Conservation (phyloP, 2,113 vertebrate genomes). For the Periophthalmus modestus region DNA sequence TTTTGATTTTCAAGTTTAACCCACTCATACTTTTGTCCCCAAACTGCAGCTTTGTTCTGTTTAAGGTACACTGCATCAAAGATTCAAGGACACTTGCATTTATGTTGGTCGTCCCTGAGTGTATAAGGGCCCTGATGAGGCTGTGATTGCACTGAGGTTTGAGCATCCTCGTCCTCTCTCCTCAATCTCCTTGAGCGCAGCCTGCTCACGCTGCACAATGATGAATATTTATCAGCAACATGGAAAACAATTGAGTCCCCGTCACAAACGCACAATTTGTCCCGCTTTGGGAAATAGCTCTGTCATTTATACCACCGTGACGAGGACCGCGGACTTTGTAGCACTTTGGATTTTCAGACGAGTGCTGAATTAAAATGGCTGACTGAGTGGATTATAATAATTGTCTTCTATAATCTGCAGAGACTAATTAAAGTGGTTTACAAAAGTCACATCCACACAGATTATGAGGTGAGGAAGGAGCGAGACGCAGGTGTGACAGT, state of each 20-base stretch:
- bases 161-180: slow-evolving; percentile 53
- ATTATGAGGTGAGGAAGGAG: slow-evolving; percentile 24
- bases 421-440: slow-evolving; percentile 44
- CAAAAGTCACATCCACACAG: slow-evolving; percentile 20
- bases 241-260: slow-evolving; percentile 32
- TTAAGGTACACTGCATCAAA: neutral
- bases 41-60: neutral
- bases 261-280: slow-evolving; percentile 28
- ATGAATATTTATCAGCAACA: slow-evolving; percentile 52
- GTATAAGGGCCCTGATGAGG: slow-evolving; percentile 37
- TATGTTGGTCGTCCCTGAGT: neutral
- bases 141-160: slow-evolving; percentile 63
- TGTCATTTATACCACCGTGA: neutral
- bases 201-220: slow-evolving; percentile 25
- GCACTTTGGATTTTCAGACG: slow-evolving; percentile 1
- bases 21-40: neutral
- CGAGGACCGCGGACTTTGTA: neutral
- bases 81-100: neutral
- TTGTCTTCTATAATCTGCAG: slow-evolving; percentile 36
- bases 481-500: neutral
- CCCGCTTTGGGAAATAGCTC: slow-evolving; percentile 26
- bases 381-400: slow-evolving; percentile 26
- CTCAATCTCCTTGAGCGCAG: slow-evolving; percentile 44
- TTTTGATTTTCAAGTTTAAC: no score
- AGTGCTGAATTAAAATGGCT: slow-evolving; percentile 24